These are phyloP conservation scores for Argyrosomus regius DNA, from an alignment of 2,797 vertebrate genomes.

Conservation along the genomic window DNA sequence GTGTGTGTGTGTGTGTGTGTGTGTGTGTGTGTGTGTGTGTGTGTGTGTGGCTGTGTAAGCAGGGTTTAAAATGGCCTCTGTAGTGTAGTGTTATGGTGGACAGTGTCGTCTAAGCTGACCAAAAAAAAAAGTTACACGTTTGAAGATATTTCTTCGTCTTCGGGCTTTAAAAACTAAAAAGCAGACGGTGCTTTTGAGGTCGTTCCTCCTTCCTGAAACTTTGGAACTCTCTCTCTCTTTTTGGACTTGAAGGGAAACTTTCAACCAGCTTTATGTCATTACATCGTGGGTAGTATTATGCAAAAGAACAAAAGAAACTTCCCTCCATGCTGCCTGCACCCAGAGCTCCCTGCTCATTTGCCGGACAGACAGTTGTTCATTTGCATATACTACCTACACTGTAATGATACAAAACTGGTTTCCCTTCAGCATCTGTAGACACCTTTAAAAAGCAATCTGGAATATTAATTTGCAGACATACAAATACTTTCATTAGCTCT, in stretches of 20 bases:
- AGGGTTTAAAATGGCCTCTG: background rate
- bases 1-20: background rate
- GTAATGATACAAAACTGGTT: too few species aligned
- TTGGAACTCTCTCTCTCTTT: background rate
- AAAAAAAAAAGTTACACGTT: background rate
- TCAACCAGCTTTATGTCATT: too few species aligned
- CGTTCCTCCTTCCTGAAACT: background rate
- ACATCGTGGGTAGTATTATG: too few species aligned
- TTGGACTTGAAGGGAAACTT: background rate
- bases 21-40: background rate
- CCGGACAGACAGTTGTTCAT: too few species aligned
- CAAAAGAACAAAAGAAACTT: too few species aligned
- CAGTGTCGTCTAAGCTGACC: background rate
- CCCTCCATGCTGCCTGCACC: too few species aligned
- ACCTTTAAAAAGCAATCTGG: background rate
- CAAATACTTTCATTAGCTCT: background rate
- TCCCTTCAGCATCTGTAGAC: too few species aligned
- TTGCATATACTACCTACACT: too few species aligned
- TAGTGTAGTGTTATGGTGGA: background rate
- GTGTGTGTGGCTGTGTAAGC: background rate
- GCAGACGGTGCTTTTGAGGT: background rate
- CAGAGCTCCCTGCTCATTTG: too few species aligned
- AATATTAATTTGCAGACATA: conserved; percentile 19
- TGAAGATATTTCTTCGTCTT: background rate
- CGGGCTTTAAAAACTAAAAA: background rate